Evolutionary conservation across 2,888 invertebrate genomes (phyloP).

Genomic region (Nesidiocoris tenuis): DNA sequence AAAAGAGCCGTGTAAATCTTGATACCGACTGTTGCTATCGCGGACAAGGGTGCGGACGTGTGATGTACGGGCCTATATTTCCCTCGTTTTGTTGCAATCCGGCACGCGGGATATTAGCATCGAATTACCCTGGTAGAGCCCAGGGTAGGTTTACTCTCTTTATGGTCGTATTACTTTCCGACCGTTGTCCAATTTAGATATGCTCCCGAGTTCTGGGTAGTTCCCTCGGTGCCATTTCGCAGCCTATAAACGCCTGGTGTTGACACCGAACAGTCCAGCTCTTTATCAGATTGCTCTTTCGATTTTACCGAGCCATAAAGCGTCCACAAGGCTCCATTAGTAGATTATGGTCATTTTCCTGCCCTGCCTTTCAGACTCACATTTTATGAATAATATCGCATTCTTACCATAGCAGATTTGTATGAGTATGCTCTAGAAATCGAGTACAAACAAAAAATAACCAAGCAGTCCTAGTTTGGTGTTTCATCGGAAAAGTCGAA

Average conservation of each 20-base stretch:
- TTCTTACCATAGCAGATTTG: no score
- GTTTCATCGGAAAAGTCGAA: no score
- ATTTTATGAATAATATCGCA: no score
- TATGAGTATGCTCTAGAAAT: no score
- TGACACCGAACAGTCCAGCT: background rate
- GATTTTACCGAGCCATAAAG: background rate
- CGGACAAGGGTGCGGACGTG: background rate
- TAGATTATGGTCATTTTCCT: background rate
- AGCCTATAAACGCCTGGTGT: background rate
- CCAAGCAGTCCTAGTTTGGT: no score
- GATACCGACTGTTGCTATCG: background rate
- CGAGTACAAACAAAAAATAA: no score
- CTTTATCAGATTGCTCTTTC: background rate
- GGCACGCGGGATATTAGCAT: background rate
- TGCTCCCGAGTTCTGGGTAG: background rate
- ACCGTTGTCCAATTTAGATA: background rate
- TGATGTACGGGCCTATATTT: background rate
- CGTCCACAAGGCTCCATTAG: background rate
- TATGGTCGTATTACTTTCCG: background rate
- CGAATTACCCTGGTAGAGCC: background rate
- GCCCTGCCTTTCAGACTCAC: no score
- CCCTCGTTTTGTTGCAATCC: background rate
- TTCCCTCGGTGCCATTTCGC: no score
- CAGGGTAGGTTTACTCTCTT: background rate
- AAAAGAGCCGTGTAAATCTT: background rate